Conservation (phyloP, 2,888 invertebrate species). For the Cryptocheilus praepositus region DNA sequence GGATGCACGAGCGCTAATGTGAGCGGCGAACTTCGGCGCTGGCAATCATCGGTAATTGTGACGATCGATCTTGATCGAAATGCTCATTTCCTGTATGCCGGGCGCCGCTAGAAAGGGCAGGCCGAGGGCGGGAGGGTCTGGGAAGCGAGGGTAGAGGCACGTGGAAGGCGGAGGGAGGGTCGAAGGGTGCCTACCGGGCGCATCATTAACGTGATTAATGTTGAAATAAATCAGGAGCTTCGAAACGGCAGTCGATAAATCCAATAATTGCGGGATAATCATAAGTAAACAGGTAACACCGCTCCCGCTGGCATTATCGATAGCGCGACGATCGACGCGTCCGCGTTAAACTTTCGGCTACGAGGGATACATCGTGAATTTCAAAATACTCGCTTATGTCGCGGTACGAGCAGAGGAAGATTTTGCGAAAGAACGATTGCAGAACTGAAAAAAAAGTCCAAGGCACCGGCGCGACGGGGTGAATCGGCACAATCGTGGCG, state of each 20-base stretch:
- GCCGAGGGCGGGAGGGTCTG: slow-evolving; percentile 53
- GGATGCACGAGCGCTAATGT: slow-evolving; percentile 37
- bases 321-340: slow-evolving; percentile 41
- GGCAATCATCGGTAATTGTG: slow-evolving; percentile 67
- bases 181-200: slow-evolving; percentile 64
- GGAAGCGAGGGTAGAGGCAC: slow-evolving; percentile 34
- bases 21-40: slow-evolving; percentile 41
- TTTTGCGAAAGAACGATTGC: slow-evolving; percentile 19
- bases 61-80: slow-evolving; percentile 73
- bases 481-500: slow-evolving; percentile 35
- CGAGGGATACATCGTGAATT: too few species aligned
- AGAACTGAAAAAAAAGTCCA: background rate
- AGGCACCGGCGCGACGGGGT: slow-evolving; percentile 27
- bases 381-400: too few species aligned
- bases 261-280: slow-evolving; percentile 74
- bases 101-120: slow-evolving; percentile 54
- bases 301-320: slow-evolving; percentile 55
- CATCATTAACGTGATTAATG: slow-evolving; percentile 75
- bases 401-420: too few species aligned
- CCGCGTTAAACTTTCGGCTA: background rate
- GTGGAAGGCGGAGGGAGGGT: slow-evolving; percentile 61
- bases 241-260: slow-evolving; percentile 72
- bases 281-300: slow-evolving; percentile 71
- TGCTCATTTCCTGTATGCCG: slow-evolving; percentile 72
- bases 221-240: slow-evolving; percentile 73